A percentile compares a stretch with the other conserved stretches of the same genome.
phyloP scores from a whole-genome alignment of 2,888 invertebrate genomes.

The Alitta virens region DNA sequence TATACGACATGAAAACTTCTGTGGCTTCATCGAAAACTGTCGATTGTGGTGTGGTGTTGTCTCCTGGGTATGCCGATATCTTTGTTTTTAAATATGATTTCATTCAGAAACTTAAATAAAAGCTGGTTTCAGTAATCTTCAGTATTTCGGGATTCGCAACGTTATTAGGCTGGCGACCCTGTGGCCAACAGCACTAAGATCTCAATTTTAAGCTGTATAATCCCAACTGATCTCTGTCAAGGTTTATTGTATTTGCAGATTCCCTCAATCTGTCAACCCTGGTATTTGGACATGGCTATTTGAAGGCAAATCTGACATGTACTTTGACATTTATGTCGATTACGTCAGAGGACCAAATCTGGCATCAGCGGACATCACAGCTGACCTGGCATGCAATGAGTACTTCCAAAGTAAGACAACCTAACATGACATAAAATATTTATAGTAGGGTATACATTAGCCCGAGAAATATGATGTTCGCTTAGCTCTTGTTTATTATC shows the following conservation, averaged over 20 bases:
- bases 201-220: too few species aligned
- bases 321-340: conserved; percentile 15
- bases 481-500: too few species aligned
- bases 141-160: too few species aligned
- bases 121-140: too few species aligned
- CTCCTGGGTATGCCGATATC: conserved; percentile 11
- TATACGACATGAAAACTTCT: conserved; percentile 3
- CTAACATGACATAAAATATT: neutral
- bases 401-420: conserved; percentile 12
- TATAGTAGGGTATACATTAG: neutral
- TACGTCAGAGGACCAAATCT: conserved; percentile 27
- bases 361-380: neutral
- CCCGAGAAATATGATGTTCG: too few species aligned
- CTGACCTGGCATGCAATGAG: conserved; percentile 2
- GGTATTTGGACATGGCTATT: conserved; percentile 28
- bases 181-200: too few species aligned
- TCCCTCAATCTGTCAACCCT: conserved; percentile 24
- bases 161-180: too few species aligned
- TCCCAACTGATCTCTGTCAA: too few species aligned
- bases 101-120: too few species aligned
- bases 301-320: conserved; percentile 12
- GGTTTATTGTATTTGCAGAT: neutral
- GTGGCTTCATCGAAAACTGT: neutral
- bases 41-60: conserved; percentile 26
- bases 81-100: too few species aligned